Conservation (phyloP, 2,797 vertebrate genomes). For the Liasis olivaceus region DNA sequence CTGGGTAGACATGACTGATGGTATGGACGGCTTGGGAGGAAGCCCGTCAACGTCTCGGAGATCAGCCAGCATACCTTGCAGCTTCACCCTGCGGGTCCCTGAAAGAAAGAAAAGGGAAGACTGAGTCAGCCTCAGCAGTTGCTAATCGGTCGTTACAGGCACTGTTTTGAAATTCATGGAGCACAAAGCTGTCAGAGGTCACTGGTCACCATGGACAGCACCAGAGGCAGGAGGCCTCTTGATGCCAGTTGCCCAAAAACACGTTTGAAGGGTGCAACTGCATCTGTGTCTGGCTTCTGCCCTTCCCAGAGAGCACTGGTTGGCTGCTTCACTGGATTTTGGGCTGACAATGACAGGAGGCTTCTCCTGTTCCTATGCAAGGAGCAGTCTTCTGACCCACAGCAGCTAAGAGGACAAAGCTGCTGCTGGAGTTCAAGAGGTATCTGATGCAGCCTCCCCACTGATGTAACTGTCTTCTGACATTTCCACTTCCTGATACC, state of each 20-base stretch:
- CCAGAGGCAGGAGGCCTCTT: no score
- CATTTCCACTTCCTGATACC: no score
- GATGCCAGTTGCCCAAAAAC: background rate
- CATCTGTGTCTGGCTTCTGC: background rate
- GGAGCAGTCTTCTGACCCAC: background rate
- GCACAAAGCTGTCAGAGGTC: background rate
- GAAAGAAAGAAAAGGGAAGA: background rate
- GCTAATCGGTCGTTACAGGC: background rate
- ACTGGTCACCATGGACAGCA: background rate
- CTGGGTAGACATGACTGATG: constrained; percentile 80
- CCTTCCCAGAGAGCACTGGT: no score
- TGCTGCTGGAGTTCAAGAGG: background rate
- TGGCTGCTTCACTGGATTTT: background rate
- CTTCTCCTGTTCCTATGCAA: background rate
- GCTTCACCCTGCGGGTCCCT: constrained; percentile 86
- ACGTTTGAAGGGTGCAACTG: background rate
- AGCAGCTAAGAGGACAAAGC: background rate
- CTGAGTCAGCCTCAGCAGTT: no score
- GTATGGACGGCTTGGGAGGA: constrained; percentile 80
- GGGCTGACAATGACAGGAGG: background rate
- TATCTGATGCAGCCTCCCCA: background rate
- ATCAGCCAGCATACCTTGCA: constrained; percentile 89
- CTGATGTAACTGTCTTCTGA: background rate
- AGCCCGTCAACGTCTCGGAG: constrained; percentile 74
- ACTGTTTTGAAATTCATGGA: background rate